phyloP scores from a whole-genome alignment of 2,797 vertebrate genomes.

The Siniperca scherzeri region DNA sequence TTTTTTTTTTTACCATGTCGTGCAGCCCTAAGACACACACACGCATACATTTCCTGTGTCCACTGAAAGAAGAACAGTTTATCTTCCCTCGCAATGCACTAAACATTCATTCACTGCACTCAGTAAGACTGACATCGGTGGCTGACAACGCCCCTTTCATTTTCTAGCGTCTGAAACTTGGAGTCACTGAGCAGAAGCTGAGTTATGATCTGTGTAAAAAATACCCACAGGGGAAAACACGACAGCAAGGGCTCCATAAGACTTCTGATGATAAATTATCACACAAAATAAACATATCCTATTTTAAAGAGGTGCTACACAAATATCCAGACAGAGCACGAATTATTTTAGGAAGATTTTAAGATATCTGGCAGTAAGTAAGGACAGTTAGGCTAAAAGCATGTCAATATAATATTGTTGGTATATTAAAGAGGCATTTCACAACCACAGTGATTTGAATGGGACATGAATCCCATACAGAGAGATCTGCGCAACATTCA shows the following conservation, averaged over 20 bases:
- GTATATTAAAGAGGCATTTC: not conserved
- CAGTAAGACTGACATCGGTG: not conserved
- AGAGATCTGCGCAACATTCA: conserved; percentile 24
- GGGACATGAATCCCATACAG: not conserved
- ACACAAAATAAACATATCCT: not conserved
- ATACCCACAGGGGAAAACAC: conserved; percentile 28
- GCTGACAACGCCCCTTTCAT: conserved; percentile 81
- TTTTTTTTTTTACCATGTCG: too few relatives aligned
- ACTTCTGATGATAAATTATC: not conserved
- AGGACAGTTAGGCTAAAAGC: not conserved
- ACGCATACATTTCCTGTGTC: conserved; percentile 17
- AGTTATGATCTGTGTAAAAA: conserved; percentile 59
- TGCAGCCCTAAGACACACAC: not conserved
- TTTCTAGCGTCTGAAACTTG: conserved; percentile 45
- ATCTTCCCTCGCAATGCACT: not conserved
- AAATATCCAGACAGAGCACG: not conserved
- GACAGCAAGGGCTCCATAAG: not conserved
- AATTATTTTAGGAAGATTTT: not conserved
- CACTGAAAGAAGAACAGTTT: not conserved
- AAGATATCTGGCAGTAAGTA: not conserved
- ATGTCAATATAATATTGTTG: not conserved
- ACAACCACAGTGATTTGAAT: not conserved
- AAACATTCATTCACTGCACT: conserved; percentile 30
- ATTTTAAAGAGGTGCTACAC: not conserved
- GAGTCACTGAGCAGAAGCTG: conserved; percentile 21